Conservation (phyloP, 1,140 invertebrate species). For the Platyura marginata region DNA sequence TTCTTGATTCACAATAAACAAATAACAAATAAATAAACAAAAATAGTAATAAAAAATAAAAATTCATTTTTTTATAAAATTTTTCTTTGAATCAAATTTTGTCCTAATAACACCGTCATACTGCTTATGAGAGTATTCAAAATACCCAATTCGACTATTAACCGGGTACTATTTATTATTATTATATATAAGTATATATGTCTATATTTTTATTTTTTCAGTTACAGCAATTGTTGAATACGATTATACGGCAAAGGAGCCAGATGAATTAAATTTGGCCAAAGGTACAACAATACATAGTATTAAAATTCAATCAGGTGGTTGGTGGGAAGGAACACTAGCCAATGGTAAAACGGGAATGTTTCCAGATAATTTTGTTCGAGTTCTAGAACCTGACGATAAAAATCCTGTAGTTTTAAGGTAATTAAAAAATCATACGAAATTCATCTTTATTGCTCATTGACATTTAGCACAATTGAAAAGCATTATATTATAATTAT, state of each 20-base stretch:
- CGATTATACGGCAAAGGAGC: conserved; percentile 60
- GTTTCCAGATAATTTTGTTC: conserved; percentile 96
- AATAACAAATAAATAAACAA: too few species aligned
- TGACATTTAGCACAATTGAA: too few species aligned
- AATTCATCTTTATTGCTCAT: neutral
- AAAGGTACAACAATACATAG: conserved; percentile 80
- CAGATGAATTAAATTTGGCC: conserved; percentile 65
- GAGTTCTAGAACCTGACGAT: conserved; percentile 30
- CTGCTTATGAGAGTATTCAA: too few species aligned
- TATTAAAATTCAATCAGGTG: conserved; percentile 66
- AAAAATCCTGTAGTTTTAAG: conserved; percentile 17
- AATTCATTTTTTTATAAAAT: too few species aligned
- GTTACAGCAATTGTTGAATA: conserved; percentile 65
- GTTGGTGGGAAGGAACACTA: conserved; percentile 95
- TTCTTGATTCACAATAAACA: too few species aligned
- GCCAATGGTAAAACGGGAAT: conserved; percentile 63
- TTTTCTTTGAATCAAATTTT: too few species aligned
- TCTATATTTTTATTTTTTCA: conserved; percentile 16
- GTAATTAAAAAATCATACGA: conserved; percentile 2
- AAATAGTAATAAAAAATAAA: too few species aligned
- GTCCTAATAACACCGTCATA: too few species aligned
- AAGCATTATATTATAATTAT: too few species aligned
- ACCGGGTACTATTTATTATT: too few species aligned
- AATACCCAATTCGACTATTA: too few species aligned
- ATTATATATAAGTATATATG: neutral